Base-by-base conservation (phyloP, 2,888 invertebrate genomes). In the Trachelus tabidus region DNA sequence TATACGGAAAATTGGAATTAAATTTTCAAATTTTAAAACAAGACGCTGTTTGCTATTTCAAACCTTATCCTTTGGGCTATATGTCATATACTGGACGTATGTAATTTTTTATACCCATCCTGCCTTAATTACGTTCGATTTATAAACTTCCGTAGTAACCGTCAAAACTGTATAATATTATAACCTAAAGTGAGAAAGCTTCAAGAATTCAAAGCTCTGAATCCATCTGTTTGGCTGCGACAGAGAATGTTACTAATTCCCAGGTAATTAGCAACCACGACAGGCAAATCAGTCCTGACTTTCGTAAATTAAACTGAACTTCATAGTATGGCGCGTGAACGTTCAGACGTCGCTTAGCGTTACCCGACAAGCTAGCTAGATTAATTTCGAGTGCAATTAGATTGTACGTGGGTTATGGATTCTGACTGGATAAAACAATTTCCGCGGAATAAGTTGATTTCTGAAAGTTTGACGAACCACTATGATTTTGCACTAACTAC, bases 371-470 rank as follows among this genome's bases (percentile, higher is more conserved):
- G 56, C 23, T 9, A 56, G 81, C 80, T 83, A 83, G 83, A 85
- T 83, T 83, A 85, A 84, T 84, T 84, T 83, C 79, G 75, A 79
- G 76, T 79, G 73, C 77, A 81, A 83, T 80, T 83, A 83, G 81
- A 82, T 83, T 80, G 81, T 77, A 76, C 71, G 77, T 75, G 75
- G 56, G 56, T 23, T 56, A 56, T 23, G 23, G 23, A 23, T 9
- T 56, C 23, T 40, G 56, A 56, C 56, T 23, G 56, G 9, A 23
- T 56, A 56, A 56, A 56, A 56, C 23, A 56, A 56, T 56, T 56
- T 23, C 23, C 56, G 9, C 1, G 56, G 23, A 56, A 56, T 56
- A 23, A 9, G 56, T 56, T 23, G 56, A 56, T 56, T 56, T 56
- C 56, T 56, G 56, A 9, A 56, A 56, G 56, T 56, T 56, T 56